Evolutionary conservation across 2,888 invertebrate species (phyloP).

Genomic region (Cryptosula pallasiana): DNA sequence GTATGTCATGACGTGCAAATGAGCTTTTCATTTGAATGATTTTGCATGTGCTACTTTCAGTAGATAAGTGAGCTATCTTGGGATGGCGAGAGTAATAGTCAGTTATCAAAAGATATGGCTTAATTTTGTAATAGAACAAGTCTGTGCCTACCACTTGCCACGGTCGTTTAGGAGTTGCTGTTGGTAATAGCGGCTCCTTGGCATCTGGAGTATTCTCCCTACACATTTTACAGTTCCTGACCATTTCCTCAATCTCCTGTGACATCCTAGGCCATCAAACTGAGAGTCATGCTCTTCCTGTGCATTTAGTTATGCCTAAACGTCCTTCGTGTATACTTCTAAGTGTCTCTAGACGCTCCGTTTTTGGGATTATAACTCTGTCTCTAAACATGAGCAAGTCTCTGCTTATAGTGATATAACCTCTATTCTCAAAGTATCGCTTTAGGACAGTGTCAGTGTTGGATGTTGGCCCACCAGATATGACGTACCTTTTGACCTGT

Average conservation of each 20-base stretch:
- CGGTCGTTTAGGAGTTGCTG: conserved; percentile 20
- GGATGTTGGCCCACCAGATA: not conserved
- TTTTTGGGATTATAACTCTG: not conserved
- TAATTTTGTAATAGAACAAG: conserved; percentile 24
- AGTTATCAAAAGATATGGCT: conserved; percentile 24
- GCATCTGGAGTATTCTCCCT: conserved; percentile 4
- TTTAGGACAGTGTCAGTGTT: not conserved
- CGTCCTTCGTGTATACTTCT: not conserved
- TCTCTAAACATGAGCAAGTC: not conserved
- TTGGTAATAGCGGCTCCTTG: conserved; percentile 15
- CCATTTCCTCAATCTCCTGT: conserved; percentile 21
- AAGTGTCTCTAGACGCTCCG: conserved; percentile 24
- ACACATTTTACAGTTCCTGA: conserved; percentile 25
- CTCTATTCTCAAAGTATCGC: not conserved
- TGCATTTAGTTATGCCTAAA: not conserved
- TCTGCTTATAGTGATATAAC: not conserved
- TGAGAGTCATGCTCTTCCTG: not conserved
- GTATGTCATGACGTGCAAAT: conserved; percentile 30
- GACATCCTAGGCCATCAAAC: conserved; percentile 18
- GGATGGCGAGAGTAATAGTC: conserved; percentile 25
- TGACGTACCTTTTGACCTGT: not conserved
- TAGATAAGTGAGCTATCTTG: conserved; percentile 18
- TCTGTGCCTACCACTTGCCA: conserved; percentile 26
- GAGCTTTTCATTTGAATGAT: conserved; percentile 30
- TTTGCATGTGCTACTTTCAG: conserved; percentile 25